A percentile compares a stretch with the other conserved stretches of the same genome.
Evolutionary conservation across 2,888 invertebrate species (phyloP).

Genomic region (Apoderus coryli): DNA sequence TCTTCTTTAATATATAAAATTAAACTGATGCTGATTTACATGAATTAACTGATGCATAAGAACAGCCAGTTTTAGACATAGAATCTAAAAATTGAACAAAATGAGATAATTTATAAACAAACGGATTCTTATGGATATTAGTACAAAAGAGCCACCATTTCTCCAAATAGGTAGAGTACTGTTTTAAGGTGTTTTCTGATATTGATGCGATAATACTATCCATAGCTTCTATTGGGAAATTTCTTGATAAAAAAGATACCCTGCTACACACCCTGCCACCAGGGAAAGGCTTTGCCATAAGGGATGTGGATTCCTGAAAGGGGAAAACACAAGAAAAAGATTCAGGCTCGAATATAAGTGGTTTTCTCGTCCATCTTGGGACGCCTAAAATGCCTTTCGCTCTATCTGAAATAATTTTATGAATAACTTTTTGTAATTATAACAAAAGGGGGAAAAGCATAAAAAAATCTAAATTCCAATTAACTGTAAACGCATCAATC

Average conservation of each 20-base stretch:
- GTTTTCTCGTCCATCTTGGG: constrained; percentile 3
- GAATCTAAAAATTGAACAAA: constrained; percentile 9
- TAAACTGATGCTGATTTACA: constrained; percentile 5
- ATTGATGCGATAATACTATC: constrained; percentile 4
- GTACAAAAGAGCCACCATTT: constrained; percentile 10
- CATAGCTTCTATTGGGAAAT: neutral
- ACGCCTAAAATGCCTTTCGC: constrained; percentile 8
- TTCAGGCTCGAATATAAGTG: constrained; percentile 8
- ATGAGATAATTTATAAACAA: constrained; percentile 8
- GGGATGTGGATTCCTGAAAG: constrained; percentile 5
- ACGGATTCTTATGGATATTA: constrained; percentile 3
- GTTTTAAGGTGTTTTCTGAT: constrained; percentile 7
- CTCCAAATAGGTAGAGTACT: constrained; percentile 8
- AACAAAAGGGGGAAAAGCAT: constrained; percentile 12
- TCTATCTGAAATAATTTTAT: constrained; percentile 10
- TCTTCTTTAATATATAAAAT: constrained; percentile 4
- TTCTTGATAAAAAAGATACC: constrained; percentile 5
- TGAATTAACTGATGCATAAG: constrained; percentile 9
- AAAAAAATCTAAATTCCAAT: constrained; percentile 7
- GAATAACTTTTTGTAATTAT: constrained; percentile 6
- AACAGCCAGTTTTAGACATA: constrained; percentile 5
- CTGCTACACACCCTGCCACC: constrained; percentile 11
- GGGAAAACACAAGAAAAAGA: constrained; percentile 1
- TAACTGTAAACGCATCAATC: constrained; percentile 8
- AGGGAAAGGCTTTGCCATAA: constrained; percentile 9